These are phyloP conservation scores for Sphaeridia pumilis DNA, from an alignment of 2,888 invertebrate genomes.

Conservation along the genomic window DNA sequence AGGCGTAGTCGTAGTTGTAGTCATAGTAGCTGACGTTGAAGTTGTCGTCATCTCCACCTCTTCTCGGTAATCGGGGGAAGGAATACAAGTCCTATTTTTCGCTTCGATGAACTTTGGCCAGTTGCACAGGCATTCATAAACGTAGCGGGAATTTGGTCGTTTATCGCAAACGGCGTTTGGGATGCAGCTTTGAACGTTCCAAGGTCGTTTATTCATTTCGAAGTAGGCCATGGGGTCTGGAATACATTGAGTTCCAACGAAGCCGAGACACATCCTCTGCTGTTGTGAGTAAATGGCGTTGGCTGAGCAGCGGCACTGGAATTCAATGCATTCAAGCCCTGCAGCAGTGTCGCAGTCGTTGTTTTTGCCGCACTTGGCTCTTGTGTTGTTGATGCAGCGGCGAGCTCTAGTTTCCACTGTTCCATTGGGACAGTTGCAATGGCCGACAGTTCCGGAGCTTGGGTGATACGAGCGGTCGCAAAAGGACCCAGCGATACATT, in stretches of 20 bases:
- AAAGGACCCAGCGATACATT: neutral
- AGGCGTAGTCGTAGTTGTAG: no score
- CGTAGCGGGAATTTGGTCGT: no score
- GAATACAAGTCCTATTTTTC: no score
- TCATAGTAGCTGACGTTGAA: no score
- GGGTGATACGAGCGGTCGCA: neutral
- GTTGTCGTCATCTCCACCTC: no score
- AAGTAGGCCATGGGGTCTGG: no score
- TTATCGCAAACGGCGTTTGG: no score
- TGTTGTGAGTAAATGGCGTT: neutral
- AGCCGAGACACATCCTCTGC: constrained; percentile 1
- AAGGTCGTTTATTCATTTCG: no score
- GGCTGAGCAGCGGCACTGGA: neutral
- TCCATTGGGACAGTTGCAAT: constrained; percentile 1
- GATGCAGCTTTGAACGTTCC: no score
- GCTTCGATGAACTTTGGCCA: no score
- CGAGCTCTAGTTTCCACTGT: neutral
- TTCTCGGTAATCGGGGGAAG: no score
- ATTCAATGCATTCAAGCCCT: neutral
- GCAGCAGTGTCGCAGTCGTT: neutral
- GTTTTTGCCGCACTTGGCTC: neutral
- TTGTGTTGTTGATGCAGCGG: neutral
- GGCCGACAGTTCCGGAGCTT: neutral
- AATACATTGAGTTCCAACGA: neutral
- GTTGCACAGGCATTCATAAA: no score